These are phyloP conservation scores for Thalassarche chlororhynchos DNA, from an alignment of 2,113 vertebrate genomes.

Conservation along the genomic window DNA sequence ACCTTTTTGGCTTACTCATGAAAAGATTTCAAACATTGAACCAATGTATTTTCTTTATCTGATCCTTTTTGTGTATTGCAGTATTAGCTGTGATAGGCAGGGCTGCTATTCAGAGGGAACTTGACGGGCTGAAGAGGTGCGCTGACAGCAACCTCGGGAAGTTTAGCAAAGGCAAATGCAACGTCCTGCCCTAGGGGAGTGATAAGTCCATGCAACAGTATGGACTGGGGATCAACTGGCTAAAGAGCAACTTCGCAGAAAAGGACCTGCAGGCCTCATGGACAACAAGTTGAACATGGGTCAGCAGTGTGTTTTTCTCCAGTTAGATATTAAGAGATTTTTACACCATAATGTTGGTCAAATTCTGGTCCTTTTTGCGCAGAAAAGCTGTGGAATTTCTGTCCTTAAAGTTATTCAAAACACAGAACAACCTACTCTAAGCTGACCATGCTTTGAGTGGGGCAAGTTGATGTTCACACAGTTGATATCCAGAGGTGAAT, in stretches of 20 bases:
- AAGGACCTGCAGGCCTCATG: neutral
- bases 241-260: neutral
- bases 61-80: neutral
- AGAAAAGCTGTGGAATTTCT: neutral
- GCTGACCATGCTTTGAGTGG: fast-evolving
- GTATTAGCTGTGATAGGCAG: neutral
- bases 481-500: neutral
- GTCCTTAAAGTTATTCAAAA: neutral
- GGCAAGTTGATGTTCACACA: neutral
- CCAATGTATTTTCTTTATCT: neutral
- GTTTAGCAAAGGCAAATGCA: neutral
- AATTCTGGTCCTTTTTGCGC: neutral
- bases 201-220: too few species aligned
- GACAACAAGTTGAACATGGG: neutral
- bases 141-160: neutral
- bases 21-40: neutral
- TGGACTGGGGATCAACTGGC: fast-evolving
- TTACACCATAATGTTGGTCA: neutral
- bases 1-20: neutral
- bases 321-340: neutral
- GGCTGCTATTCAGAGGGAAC: neutral
- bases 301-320: neutral
- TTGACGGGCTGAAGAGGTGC: neutral
- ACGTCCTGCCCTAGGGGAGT: neutral
- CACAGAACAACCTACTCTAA: neutral